Percentiles rank a stretch among this genome's conserved stretches.
Evolutionary conservation across 1,140 invertebrate genomes (phyloP).

Genomic region (Drosophila jambulina): DNA sequence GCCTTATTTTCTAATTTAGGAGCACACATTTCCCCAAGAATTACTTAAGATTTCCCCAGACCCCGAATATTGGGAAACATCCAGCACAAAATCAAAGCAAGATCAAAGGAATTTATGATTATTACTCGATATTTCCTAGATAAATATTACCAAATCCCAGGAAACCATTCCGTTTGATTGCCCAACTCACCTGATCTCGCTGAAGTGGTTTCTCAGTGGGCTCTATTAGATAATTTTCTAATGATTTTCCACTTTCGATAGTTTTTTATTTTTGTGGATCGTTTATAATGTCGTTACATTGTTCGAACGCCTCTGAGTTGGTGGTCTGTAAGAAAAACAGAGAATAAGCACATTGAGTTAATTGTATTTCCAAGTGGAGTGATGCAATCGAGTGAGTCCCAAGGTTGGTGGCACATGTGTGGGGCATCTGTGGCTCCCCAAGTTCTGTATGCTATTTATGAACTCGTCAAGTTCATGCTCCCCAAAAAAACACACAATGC

Average conservation of each 20-base stretch:
- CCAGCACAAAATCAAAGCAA: background rate
- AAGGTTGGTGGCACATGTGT: slow-evolving; percentile 48
- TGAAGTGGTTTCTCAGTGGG: slow-evolving; percentile 16
- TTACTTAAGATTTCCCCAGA: background rate
- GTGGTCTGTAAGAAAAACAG: slow-evolving; percentile 41
- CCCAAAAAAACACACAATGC: slow-evolving; percentile 4
- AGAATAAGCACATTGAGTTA: slow-evolving; percentile 21
- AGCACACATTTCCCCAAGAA: background rate
- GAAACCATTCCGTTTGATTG: slow-evolving; percentile 17
- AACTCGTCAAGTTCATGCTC: slow-evolving; percentile 38
- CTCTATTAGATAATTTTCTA: background rate
- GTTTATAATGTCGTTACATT: slow-evolving; percentile 53
- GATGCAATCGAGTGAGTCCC: slow-evolving; percentile 29
- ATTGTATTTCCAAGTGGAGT: slow-evolving; percentile 15
- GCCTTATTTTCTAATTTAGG: slow-evolving; percentile 18
- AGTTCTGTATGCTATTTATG: slow-evolving; percentile 38
- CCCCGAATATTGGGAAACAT: background rate
- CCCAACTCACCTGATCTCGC: slow-evolving; percentile 58
- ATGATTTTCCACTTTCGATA: slow-evolving; percentile 17
- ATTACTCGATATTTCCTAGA: background rate
- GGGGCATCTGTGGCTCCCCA: slow-evolving; percentile 32
- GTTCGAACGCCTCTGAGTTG: slow-evolving; percentile 29
- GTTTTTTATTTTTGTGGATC: slow-evolving; percentile 13
- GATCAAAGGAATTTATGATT: slow-evolving; percentile 44
- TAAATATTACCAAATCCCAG: slow-evolving; percentile 10